Evolutionary conservation across 2,797 vertebrate genomes (phyloP).

Genomic region (Aselliscus stoliczkanus): DNA sequence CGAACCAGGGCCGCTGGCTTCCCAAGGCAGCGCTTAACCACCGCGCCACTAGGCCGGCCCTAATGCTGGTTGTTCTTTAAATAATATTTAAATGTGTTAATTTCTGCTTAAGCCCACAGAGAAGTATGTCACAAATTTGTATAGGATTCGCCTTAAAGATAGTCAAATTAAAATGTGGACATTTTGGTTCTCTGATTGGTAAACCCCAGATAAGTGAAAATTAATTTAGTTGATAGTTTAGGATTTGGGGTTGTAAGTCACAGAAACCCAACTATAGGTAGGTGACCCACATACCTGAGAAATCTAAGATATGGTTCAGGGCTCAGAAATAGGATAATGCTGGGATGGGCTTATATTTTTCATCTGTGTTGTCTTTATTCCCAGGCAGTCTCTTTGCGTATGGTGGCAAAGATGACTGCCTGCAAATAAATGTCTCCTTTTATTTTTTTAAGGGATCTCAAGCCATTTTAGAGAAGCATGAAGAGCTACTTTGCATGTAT

Average conservation of each 20-base stretch:
- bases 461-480: neutral
- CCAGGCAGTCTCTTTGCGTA: neutral
- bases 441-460: neutral
- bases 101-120: neutral
- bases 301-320: neutral
- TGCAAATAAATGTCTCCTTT: neutral
- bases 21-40: no score
- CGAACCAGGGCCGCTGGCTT: no score
- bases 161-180: neutral
- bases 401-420: neutral
- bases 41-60: no score
- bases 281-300: neutral
- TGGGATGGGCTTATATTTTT: neutral
- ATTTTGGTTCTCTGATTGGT: neutral
- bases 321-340: neutral
- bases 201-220: neutral
- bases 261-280: neutral
- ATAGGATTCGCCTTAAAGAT: neutral
- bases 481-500: neutral
- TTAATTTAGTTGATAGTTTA: neutral
- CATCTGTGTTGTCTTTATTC: neutral
- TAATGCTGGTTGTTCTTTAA: no score
- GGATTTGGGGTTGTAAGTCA: neutral
- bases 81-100: neutral
- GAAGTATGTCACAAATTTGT: neutral